Evolutionary conservation across 2,888 invertebrate genomes (phyloP).

Genomic region (Petrolisthes manimaculis): DNA sequence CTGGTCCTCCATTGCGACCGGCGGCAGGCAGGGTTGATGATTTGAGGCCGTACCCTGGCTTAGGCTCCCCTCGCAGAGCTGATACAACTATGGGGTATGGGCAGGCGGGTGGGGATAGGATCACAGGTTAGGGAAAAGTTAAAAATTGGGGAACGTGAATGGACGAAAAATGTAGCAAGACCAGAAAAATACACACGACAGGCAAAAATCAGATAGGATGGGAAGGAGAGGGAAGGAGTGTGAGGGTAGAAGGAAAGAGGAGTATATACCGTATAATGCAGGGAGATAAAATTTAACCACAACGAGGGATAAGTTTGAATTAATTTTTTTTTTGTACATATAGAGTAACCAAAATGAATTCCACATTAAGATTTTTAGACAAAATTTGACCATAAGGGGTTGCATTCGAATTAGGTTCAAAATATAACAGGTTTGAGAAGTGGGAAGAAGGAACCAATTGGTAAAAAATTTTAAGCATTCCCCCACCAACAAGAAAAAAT

Average conservation of each 20-base stretch:
- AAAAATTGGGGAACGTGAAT: neutral
- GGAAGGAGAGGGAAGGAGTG: neutral
- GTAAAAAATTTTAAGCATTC: neutral
- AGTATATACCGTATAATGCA: neutral
- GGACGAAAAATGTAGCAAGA: conserved; percentile 1
- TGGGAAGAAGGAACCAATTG: neutral
- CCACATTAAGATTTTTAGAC: no score
- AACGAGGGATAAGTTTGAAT: neutral
- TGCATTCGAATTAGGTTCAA: no score
- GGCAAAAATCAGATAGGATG: neutral
- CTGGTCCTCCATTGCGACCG: conserved; percentile 72
- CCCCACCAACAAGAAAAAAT: neutral
- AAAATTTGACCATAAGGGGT: no score
- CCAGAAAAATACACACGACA: no score
- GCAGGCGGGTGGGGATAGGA: conserved; percentile 24
- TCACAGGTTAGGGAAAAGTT: neutral
- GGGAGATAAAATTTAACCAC: neutral
- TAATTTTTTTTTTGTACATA: neutral
- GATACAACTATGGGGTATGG: conserved; percentile 62
- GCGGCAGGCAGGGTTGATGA: conserved; percentile 81
- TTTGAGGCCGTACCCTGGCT: conserved; percentile 73
- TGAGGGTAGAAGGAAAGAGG: neutral
- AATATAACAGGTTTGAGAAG: neutral
- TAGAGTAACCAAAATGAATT: neutral
- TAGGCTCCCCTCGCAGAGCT: conserved; percentile 64